A percentile compares a stretch with the other conserved stretches of the same genome.
These are phyloP conservation scores for Proterorhinus semilunaris DNA, from an alignment of 2,113 vertebrate species.

Conservation along the genomic window DNA sequence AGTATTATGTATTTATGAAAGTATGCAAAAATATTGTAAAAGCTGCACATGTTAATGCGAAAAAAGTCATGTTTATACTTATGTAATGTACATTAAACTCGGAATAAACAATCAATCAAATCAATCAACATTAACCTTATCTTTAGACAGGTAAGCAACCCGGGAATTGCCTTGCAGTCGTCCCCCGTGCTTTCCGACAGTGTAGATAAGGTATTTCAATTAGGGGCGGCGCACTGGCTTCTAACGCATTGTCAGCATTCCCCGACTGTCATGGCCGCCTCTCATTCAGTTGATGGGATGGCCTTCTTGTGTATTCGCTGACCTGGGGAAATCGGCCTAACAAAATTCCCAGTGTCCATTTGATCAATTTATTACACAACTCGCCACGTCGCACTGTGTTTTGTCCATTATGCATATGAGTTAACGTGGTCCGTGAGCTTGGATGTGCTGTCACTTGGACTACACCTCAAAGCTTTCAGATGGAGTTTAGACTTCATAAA, in stretches of 20 bases:
- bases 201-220: conserved; percentile 63
- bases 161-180: conserved; percentile 8
- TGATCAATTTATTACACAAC: conserved; percentile 60
- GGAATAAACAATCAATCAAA: too few species aligned
- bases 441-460: conserved; percentile 20
- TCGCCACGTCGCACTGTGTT: conserved; percentile 41
- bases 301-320: conserved; percentile 57
- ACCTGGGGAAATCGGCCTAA: conserved; percentile 57
- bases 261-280: conserved; percentile 25
- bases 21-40: too few species aligned
- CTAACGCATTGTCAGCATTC: conserved; percentile 46
- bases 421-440: conserved; percentile 5
- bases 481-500: not conserved
- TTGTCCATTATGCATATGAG: not conserved
- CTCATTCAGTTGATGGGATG: conserved; percentile 56
- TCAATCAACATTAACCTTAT: not conserved
- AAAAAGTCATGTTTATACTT: too few species aligned
- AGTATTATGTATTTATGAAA: too few species aligned
- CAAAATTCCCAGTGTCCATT: conserved; percentile 62
- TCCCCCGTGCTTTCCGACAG: conserved; percentile 26
- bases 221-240: conserved; percentile 43
- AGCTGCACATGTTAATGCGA: too few species aligned
- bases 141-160: not conserved
- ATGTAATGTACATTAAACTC: too few species aligned
- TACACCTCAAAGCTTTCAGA: not conserved